Evolutionary conservation across 2,888 invertebrate species (phyloP).

Genomic region (Eristalinus aeneus): DNA sequence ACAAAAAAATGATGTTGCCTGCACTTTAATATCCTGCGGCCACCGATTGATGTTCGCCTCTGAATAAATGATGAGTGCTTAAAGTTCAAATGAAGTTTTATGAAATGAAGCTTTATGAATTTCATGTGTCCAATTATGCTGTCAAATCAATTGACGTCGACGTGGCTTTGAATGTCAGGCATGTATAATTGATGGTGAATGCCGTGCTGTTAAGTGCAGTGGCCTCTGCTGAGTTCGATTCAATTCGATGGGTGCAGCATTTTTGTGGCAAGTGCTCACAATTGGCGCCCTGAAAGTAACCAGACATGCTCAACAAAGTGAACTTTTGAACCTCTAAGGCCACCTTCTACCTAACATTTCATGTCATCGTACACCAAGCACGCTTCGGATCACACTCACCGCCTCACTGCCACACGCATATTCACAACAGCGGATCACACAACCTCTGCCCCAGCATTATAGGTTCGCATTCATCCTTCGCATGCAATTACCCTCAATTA

Average conservation of each 20-base stretch:
- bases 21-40: neutral
- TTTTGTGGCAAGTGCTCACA: neutral
- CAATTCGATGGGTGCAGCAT: neutral
- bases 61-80: slow-evolving; percentile 19
- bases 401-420: neutral
- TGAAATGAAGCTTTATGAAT: slow-evolving; percentile 5
- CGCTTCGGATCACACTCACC: neutral
- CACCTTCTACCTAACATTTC: neutral
- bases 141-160: slow-evolving; percentile 1
- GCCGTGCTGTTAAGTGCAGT: neutral
- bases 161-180: neutral
- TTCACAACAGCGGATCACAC: neutral
- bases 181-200: neutral
- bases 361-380: neutral
- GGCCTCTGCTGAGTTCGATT: neutral
- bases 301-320: too few species aligned
- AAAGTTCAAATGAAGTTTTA: neutral
- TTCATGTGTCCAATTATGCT: slow-evolving; percentile 4
- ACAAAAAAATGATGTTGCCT: neutral
- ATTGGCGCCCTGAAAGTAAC: neutral
- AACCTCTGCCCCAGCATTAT: slow-evolving; percentile 11
- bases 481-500: slow-evolving; percentile 68
- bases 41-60: neutral
- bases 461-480: slow-evolving; percentile 47
- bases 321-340: neutral